Evolutionary conservation across 2,888 invertebrate species (phyloP), one percentile per base, ranked within the genome.

Genomic region (Sipunculus nudus): DNA sequence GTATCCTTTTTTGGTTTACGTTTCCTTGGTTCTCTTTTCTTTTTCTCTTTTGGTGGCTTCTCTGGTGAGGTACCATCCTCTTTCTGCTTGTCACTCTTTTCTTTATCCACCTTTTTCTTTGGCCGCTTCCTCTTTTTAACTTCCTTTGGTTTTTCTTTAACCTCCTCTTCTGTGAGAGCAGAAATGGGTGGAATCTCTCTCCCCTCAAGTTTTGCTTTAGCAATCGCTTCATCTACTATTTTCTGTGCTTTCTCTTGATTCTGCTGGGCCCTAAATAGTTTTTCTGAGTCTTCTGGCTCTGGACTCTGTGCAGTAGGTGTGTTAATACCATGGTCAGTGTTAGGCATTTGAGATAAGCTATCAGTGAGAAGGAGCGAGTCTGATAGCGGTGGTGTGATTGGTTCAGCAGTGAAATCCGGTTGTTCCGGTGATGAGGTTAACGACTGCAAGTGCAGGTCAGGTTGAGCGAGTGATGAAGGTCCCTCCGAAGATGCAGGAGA

Each of bases 191-290:
- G 69, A 21, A 74, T 40, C 8, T 60, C 61, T 19, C 55, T 58
- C 10, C 74, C 74, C 16, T 63, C 70, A 16, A 75, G 72, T 55
- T 76, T 72, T 3, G 77, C 77, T 41, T 75, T 74, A 1, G 74
- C 77, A 10, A 77, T 73, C 21, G 77, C 77, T 61, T 77, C 75
- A 21, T 74, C 71, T 26, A 75, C 74, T 19, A 77, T 76, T 46
- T 73, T 68, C 61, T 76, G 72, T 0, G 76, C 75, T 35, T 77
- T 77, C 48, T 76, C 75, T 53, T 77, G 68, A 2, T 49, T 46
- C 41, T 59, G 49, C 31, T 49, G 43, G 13, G 53, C 43, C 25
- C 50, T 55, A 28, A 16, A 4, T 6, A 23, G 40, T 23, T 25
- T 16, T 16, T 58, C 52, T 2, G 38, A 32, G 8, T n/a, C 47